Evolutionary conservation across 2,888 invertebrate genomes (phyloP).

Genomic region (Tetropium fuscum): DNA sequence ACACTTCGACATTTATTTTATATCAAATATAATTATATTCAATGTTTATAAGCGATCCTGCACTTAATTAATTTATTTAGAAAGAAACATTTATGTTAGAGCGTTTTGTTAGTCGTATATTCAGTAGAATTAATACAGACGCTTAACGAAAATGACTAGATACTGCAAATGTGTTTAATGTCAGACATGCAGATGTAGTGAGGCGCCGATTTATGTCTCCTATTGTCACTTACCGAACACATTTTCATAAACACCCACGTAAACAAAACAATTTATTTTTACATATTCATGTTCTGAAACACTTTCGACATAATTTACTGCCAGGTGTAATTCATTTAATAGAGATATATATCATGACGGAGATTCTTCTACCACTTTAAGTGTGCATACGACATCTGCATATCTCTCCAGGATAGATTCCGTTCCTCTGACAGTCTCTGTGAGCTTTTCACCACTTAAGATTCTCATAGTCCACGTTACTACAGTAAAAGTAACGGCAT

Average conservation of each 20-base stretch:
- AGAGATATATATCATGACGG: slow-evolving; percentile 31
- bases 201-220: slow-evolving; percentile 12
- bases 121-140: too few species aligned
- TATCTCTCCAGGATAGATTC: slow-evolving; percentile 42
- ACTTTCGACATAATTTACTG: slow-evolving; percentile 33
- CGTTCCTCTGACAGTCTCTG: slow-evolving; percentile 30
- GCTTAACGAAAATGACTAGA: slow-evolving; percentile 3
- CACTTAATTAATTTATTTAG: too few species aligned
- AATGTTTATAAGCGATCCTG: too few species aligned
- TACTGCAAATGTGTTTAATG: slow-evolving; percentile 6
- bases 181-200: slow-evolving; percentile 24
- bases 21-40: too few species aligned
- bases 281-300: slow-evolving; percentile 33
- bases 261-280: slow-evolving; percentile 31
- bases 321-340: slow-evolving; percentile 26
- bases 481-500: slow-evolving; percentile 92
- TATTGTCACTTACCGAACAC: slow-evolving; percentile 11
- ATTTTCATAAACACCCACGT: slow-evolving; percentile 24
- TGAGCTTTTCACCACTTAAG: slow-evolving; percentile 35
- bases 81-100: too few species aligned
- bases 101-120: too few species aligned
- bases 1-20: too few species aligned
- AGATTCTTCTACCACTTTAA: slow-evolving; percentile 38
- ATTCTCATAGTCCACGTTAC: slow-evolving; percentile 83
- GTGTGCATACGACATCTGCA: slow-evolving; percentile 44